Conservation (phyloP, 2,113 vertebrate genomes). For the Chaetodon trifascialis region DNA sequence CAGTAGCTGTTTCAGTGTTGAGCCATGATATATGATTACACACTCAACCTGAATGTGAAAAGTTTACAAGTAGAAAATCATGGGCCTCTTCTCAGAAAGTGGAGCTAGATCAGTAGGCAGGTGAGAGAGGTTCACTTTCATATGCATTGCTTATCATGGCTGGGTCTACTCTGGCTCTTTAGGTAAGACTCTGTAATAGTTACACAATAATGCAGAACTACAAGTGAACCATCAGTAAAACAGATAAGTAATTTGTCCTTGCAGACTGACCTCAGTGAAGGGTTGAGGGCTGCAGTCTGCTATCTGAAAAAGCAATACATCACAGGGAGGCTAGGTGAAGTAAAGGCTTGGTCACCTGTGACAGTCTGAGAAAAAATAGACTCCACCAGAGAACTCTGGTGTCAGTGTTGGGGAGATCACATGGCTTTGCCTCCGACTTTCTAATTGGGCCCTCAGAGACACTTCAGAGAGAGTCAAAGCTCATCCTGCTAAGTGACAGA, state of each 20-base stretch:
- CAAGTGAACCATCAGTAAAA: neutral
- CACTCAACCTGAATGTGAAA: conserved; percentile 39
- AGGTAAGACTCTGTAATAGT: neutral
- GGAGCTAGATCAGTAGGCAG: conserved; percentile 10
- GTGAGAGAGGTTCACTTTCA: conserved; percentile 4
- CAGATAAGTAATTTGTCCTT: neutral
- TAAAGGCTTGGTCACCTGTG: conserved; percentile 46
- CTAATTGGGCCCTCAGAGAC: conserved; percentile 75
- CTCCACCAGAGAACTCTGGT: conserved; percentile 20
- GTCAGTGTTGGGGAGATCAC: conserved; percentile 35
- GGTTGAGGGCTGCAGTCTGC: conserved; percentile 2
- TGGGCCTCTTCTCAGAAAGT: conserved; percentile 38
- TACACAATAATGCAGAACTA: neutral
- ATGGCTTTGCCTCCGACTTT: conserved; percentile 49
- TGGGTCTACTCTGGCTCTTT: neutral
- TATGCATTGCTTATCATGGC: neutral
- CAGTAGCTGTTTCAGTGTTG: conserved; percentile 13
- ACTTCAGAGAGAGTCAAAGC: conserved; percentile 70
- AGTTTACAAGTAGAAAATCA: conserved; percentile 28
- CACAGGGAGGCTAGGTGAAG: conserved; percentile 18
- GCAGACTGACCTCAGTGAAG: neutral
- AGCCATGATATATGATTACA: conserved; percentile 35
- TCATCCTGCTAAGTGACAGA: conserved; percentile 54
- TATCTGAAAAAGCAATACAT: conserved; percentile 23
- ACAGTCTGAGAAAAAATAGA: conserved; percentile 25